phyloP scores from a whole-genome alignment of 2,888 invertebrate genomes.

The Lumbricus terrestris region DNA sequence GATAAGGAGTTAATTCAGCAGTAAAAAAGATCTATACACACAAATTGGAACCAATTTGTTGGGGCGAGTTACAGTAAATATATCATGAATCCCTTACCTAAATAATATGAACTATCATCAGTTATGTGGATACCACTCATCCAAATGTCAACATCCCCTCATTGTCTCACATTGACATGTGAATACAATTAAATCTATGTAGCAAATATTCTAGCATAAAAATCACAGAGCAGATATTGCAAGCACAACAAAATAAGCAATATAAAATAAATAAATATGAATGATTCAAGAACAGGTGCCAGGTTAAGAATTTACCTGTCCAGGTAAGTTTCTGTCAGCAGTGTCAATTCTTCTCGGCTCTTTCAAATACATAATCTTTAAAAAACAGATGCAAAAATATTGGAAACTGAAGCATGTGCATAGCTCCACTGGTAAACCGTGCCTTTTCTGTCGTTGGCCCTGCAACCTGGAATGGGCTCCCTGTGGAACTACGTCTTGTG shows the following conservation, averaged over 20 bases:
- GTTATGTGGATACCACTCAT: not conserved
- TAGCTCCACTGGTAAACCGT: not conserved
- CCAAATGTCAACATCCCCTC: not conserved
- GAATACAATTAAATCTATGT: not conserved
- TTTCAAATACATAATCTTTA: not conserved
- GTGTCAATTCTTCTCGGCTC: not conserved
- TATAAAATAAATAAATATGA: not conserved
- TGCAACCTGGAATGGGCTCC: too few species aligned
- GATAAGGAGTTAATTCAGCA: not conserved
- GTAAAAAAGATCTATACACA: not conserved
- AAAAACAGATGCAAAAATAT: not conserved
- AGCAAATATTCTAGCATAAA: not conserved
- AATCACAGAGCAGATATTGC: not conserved
- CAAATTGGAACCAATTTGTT: not conserved
- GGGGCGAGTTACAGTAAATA: not conserved
- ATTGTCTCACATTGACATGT: not conserved
- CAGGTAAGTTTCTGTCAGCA: not conserved
- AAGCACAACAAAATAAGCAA: not conserved
- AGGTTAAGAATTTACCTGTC: not conserved
- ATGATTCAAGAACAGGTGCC: not conserved
- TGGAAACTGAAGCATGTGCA: not conserved
- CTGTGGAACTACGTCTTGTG: too few species aligned
- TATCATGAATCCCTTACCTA: not conserved
- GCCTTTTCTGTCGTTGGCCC: too few species aligned
- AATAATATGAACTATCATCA: not conserved